These are phyloP conservation scores for Deilephila elpenor DNA, from an alignment of 2,888 invertebrate genomes.

Conservation along the genomic window DNA sequence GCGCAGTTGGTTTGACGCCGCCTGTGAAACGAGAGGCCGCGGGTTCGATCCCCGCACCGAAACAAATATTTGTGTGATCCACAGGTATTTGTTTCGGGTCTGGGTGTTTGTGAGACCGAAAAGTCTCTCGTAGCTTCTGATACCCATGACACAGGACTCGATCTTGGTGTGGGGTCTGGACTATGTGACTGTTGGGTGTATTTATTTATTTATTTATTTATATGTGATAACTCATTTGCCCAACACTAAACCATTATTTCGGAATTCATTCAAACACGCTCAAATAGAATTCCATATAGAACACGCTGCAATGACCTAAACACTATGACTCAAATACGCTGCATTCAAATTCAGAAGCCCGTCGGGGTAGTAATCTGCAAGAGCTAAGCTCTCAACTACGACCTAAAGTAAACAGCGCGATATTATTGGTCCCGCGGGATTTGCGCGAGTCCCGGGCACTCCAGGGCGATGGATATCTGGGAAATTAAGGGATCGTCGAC, in stretches of 20 bases:
- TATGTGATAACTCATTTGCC: no score
- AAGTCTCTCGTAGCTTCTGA: no score
- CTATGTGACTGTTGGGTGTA: no score
- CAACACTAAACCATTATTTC: not conserved
- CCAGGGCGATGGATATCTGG: not conserved
- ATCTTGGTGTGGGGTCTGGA: no score
- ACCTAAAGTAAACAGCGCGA: not conserved
- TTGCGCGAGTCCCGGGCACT: not conserved
- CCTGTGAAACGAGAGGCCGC: no score
- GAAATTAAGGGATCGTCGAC: not conserved
- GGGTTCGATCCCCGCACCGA: no score
- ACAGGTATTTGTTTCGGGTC: no score
- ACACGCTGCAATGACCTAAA: not conserved
- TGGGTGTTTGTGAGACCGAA: no score
- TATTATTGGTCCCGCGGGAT: conserved; percentile 18
- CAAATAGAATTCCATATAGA: not conserved
- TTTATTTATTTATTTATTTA: no score
- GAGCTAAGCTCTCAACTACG: not conserved
- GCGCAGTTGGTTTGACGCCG: no score
- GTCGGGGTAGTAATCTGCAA: not conserved
- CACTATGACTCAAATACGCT: not conserved
- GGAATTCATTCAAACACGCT: not conserved
- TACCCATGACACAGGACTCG: no score
- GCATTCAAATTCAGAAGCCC: not conserved
- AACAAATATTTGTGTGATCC: no score